Percentiles rank a stretch among this genome's conserved stretches.
phyloP scores from a whole-genome alignment of 2,888 invertebrate genomes.

The Dioctria rufipes region DNA sequence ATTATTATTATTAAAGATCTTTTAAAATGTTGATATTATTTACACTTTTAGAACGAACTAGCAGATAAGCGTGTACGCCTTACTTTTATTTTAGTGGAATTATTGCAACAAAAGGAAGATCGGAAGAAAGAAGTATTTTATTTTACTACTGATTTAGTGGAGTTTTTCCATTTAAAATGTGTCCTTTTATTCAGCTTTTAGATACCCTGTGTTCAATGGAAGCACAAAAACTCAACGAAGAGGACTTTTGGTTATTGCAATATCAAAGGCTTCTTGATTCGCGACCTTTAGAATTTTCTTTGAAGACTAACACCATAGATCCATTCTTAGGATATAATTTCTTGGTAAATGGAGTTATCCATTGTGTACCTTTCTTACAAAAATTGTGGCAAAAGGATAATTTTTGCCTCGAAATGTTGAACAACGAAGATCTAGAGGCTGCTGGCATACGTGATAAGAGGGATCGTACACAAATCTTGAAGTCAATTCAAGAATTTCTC shows the following conservation, averaged over 20 bases:
- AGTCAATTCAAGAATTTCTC: slow-evolving; percentile 77
- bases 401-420: slow-evolving; percentile 69
- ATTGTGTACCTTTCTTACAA: slow-evolving; percentile 81
- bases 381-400: slow-evolving; percentile 62
- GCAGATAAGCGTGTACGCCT: slow-evolving; percentile 79
- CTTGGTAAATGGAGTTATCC: slow-evolving; percentile 81
- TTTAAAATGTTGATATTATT: slow-evolving; percentile 47
- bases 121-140: slow-evolving; percentile 70
- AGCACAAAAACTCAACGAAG: slow-evolving; percentile 72
- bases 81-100: slow-evolving; percentile 78
- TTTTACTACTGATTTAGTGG: neutral
- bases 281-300: slow-evolving; percentile 78
- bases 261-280: slow-evolving; percentile 87
- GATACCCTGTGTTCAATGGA: slow-evolving; percentile 83
- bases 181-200: slow-evolving; percentile 73
- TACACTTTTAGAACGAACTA: slow-evolving; percentile 75
- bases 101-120: slow-evolving; percentile 79
- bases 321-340: slow-evolving; percentile 79
- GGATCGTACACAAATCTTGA: slow-evolving; percentile 77
- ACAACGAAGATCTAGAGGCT: slow-evolving; percentile 74
- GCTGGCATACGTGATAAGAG: slow-evolving; percentile 74
- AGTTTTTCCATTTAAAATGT: neutral
- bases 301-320: slow-evolving; percentile 77
- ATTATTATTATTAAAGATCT: slow-evolving; percentile 7
- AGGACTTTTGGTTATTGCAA: slow-evolving; percentile 83